Conservation (phyloP, 2,888 invertebrate species). For the Bugulina stolonifera region DNA sequence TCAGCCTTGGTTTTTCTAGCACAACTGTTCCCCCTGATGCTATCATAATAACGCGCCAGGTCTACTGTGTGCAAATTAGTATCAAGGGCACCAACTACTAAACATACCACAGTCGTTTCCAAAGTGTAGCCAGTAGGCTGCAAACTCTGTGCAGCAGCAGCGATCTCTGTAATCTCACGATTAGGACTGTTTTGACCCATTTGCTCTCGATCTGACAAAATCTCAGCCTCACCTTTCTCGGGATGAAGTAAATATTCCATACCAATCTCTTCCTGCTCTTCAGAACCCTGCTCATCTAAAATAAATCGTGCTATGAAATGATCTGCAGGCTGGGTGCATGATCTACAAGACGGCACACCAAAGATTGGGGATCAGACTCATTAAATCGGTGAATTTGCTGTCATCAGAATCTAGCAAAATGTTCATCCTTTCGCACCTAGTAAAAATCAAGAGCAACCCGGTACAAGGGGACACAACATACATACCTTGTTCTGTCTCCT, state of each 20-base stretch:
- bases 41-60: not conserved
- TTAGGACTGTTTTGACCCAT: conserved; percentile 34
- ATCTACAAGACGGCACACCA: no score
- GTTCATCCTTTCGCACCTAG: not conserved
- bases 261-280: conserved; percentile 51
- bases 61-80: conserved; percentile 12
- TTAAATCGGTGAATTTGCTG: conserved; percentile 22
- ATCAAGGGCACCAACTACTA: not conserved
- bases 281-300: no score
- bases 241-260: conserved; percentile 41
- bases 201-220: not conserved
- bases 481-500: not conserved
- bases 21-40: not conserved
- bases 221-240: conserved; percentile 28
- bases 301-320: no score
- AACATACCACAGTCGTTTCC: conserved; percentile 75
- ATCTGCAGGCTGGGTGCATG: no score
- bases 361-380: conserved; percentile 15
- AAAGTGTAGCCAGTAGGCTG: conserved; percentile 97
- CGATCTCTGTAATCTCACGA: conserved; percentile 78
- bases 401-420: conserved; percentile 16
- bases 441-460: no score
- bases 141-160: conserved; percentile 87
- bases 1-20: conserved; percentile 3
- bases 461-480: not conserved